Conservation (phyloP, 2,888 invertebrate genomes). For the Amphipyra berbera region DNA sequence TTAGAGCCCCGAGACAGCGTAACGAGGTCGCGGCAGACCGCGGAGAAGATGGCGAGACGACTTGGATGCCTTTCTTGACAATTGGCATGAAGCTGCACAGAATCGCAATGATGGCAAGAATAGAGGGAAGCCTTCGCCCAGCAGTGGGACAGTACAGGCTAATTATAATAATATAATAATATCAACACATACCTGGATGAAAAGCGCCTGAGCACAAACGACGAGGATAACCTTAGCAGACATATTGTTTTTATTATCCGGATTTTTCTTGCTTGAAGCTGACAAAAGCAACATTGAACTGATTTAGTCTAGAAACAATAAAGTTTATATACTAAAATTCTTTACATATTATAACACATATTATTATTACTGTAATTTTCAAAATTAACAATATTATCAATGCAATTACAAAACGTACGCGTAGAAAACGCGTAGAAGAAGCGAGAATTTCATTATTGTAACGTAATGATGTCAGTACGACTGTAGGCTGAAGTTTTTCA, state of each 20-base stretch:
- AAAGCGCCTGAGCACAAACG: constrained; percentile 37
- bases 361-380: not conserved
- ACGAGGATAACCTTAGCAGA: constrained; percentile 27
- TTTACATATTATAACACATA: constrained; percentile 4
- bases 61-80: too few relatives aligned
- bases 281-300: not conserved
- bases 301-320: not conserved
- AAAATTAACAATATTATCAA: constrained; percentile 9
- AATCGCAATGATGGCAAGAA: too few relatives aligned
- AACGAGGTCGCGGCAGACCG: too few relatives aligned
- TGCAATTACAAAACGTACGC: constrained; percentile 10
- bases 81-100: too few relatives aligned
- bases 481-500: not conserved
- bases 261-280: not conserved
- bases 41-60: too few relatives aligned
- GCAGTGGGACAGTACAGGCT: too few relatives aligned
- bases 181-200: constrained; percentile 31
- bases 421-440: constrained; percentile 15
- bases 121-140: too few relatives aligned
- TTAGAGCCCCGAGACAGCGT: too few relatives aligned
- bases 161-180: too few relatives aligned
- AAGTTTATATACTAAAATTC: constrained; percentile 16
- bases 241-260: constrained; percentile 20
- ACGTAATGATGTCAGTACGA: constrained; percentile 2
- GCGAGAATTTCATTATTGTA: constrained; percentile 2